These are phyloP conservation scores for Clostera curtula DNA, from an alignment of 2,888 invertebrate species.

Conservation along the genomic window DNA sequence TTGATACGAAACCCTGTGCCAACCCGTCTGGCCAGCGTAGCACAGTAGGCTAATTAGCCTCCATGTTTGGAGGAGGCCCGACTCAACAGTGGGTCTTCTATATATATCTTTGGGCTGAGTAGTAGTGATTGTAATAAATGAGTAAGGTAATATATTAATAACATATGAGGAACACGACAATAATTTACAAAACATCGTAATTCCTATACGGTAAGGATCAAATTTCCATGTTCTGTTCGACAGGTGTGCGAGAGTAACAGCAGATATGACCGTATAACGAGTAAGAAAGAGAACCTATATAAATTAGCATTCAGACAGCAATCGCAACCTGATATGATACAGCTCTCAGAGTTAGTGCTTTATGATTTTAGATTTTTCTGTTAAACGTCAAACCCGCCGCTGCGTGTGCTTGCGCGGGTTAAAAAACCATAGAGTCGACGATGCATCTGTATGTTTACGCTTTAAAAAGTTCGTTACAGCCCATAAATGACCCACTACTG, in stretches of 20 bases:
- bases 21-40: too few relatives aligned
- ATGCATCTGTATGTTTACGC: too few relatives aligned
- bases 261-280: background rate
- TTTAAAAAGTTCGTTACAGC: too few relatives aligned
- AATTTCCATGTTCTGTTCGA: conserved; percentile 5
- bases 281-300: conserved; percentile 12
- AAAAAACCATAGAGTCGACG: conserved; percentile 16
- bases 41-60: too few relatives aligned
- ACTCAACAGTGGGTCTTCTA: too few relatives aligned
- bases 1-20: too few relatives aligned
- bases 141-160: too few relatives aligned
- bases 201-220: conserved; percentile 1
- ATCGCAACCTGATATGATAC: conserved; percentile 69
- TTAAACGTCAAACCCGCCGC: conserved; percentile 68
- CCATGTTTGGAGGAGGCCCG: too few relatives aligned
- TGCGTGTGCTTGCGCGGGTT: conserved; percentile 27
- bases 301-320: conserved; percentile 63
- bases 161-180: background rate
- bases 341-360: conserved; percentile 50
- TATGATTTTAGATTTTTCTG: conserved; percentile 72
- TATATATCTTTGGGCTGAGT: too few relatives aligned
- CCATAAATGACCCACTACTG: too few relatives aligned
- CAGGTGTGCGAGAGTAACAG: conserved; percentile 1
- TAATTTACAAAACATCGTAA: background rate
- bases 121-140: too few relatives aligned